Percentiles rank a stretch among this genome's conserved stretches.
Evolutionary conservation across 2,888 invertebrate genomes (phyloP).

Genomic region (Neocrepidodera transversa): DNA sequence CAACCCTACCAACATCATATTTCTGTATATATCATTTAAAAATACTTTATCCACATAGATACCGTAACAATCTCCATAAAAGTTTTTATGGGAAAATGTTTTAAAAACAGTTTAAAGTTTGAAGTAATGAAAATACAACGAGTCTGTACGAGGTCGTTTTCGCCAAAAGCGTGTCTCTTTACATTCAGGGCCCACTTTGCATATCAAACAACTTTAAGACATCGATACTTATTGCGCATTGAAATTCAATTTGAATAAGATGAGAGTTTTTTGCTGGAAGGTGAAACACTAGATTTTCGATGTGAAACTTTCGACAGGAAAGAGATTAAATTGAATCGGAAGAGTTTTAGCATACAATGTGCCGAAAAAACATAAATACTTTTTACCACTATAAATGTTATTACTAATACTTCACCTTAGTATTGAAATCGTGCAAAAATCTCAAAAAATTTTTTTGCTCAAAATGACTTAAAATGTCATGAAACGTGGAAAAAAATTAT

Average conservation of each 20-base stretch:
- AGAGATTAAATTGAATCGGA: constrained; percentile 12
- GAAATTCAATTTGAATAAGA: constrained; percentile 33
- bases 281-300: constrained; percentile 13
- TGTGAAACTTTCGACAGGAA: background rate
- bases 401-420: too few relatives aligned
- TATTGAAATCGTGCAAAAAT: too few relatives aligned
- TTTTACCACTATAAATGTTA: too few relatives aligned
- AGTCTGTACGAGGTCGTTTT: background rate
- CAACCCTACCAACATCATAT: too few relatives aligned
- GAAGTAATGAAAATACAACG: constrained; percentile 25
- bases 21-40: too few relatives aligned
- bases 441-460: too few relatives aligned
- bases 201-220: constrained; percentile 31
- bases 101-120: constrained; percentile 20
- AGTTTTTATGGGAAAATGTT: background rate
- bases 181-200: constrained; percentile 23
- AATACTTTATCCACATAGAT: too few relatives aligned
- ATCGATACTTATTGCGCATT: constrained; percentile 32
- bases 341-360: background rate
- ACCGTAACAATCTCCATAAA: too few relatives aligned
- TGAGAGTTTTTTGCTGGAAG: constrained; percentile 29
- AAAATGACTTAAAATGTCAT: too few relatives aligned
- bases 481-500: too few relatives aligned
- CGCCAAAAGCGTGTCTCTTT: constrained; percentile 17
- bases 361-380: too few relatives aligned